Evolutionary conservation across 2,888 invertebrate genomes (phyloP).

Genomic region (Nowickia ferox): DNA sequence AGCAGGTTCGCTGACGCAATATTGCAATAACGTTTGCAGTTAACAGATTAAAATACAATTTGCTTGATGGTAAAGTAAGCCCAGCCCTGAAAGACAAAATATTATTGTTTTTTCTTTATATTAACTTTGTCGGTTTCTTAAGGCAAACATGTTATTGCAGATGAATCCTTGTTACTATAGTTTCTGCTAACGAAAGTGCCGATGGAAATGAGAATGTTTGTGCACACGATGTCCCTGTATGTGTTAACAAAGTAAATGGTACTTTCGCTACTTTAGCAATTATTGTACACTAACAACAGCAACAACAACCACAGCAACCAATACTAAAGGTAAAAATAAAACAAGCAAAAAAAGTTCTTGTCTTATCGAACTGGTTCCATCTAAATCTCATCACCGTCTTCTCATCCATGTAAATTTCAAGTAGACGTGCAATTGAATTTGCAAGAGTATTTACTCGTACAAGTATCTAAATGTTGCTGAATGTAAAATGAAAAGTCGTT

Average conservation of each 20-base stretch:
- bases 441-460: constrained; percentile 1
- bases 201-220: background rate
- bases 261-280: constrained; percentile 11
- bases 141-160: background rate
- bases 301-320: background rate
- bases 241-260: constrained; percentile 25
- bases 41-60: too few relatives aligned
- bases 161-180: background rate
- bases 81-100: too few relatives aligned
- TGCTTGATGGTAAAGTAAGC: too few relatives aligned
- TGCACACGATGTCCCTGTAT: background rate
- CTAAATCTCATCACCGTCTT: background rate
- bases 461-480: constrained; percentile 4
- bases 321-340: too few relatives aligned
- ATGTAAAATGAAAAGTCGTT: constrained; percentile 13
- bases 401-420: background rate
- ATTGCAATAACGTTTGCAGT: too few relatives aligned
- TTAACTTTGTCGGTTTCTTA: background rate
- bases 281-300: background rate
- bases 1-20: too few relatives aligned
- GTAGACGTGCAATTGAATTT: background rate
- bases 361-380: constrained; percentile 17
- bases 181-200: too few relatives aligned
- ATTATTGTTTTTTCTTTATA: background rate
- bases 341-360: background rate